phyloP scores from a whole-genome alignment of 2,797 vertebrate species.

The Melanotaenia parkinsoni region DNA sequence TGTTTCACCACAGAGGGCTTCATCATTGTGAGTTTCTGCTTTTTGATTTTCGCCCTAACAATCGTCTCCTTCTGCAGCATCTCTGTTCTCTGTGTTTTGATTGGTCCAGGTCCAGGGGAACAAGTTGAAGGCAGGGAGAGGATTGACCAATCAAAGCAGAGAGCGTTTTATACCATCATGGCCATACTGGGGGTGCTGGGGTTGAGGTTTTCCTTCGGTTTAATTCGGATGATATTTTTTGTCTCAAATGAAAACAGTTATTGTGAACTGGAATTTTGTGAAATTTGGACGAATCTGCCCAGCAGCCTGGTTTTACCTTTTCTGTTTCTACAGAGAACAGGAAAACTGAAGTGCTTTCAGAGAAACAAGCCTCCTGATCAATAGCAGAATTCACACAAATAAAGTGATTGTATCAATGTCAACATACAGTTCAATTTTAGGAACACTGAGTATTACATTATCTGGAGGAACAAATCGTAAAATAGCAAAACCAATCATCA shows the following conservation, averaged over 20 bases:
- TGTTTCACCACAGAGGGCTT: background rate
- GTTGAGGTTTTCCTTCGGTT: constrained; percentile 8
- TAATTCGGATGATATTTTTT: constrained; percentile 4
- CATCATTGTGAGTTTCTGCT: background rate
- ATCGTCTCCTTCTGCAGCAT: constrained; percentile 17
- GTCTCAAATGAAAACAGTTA: too few species aligned
- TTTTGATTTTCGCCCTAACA: constrained; percentile 1
- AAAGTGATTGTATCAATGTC: background rate
- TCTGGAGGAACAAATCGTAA: too few species aligned
- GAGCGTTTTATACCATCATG: constrained; percentile 15
- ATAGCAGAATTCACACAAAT: background rate
- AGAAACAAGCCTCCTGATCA: background rate
- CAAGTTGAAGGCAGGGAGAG: background rate
- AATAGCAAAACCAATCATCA: too few species aligned
- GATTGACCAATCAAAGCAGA: constrained; percentile 18
- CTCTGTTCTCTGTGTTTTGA: constrained; percentile 26
- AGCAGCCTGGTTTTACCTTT: constrained; percentile 26
- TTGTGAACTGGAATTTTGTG: too few species aligned
- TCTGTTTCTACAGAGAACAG: constrained; percentile 17
- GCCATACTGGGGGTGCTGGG: constrained; percentile 20
- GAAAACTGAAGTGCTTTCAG: constrained; percentile 1
- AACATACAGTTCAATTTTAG: too few species aligned
- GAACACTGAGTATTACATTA: too few species aligned
- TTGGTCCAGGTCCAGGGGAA: constrained; percentile 15
- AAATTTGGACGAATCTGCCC: constrained; percentile 30